phyloP scores from a whole-genome alignment of 2,888 invertebrate genomes.

The Junonia oenone region DNA sequence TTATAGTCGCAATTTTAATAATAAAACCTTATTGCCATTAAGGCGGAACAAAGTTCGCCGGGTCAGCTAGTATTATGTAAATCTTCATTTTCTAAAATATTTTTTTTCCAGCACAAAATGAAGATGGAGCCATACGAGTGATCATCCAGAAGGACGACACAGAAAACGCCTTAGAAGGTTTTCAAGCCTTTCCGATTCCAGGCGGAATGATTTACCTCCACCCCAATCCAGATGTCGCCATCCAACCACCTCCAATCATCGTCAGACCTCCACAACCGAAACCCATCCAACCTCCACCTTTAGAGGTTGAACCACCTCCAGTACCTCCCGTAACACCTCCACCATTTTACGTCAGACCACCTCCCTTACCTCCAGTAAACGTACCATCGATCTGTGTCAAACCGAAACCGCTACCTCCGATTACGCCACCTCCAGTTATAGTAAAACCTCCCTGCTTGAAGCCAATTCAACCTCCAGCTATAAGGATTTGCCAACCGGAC shows the following conservation, averaged over 20 bases:
- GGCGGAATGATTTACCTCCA: slow-evolving; percentile 55
- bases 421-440: slow-evolving; percentile 45
- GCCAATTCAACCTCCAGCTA: slow-evolving; percentile 37
- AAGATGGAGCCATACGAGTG: slow-evolving; percentile 46
- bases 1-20: too few relatives aligned
- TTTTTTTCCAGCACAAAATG: slow-evolving; percentile 47
- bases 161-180: slow-evolving; percentile 44
- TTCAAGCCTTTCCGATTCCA: slow-evolving; percentile 48
- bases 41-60: too few relatives aligned
- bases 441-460: slow-evolving; percentile 44
- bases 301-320: slow-evolving; percentile 43
- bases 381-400: slow-evolving; percentile 46
- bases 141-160: slow-evolving; percentile 35
- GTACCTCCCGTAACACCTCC: slow-evolving; percentile 42
- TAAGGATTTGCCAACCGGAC: slow-evolving; percentile 38
- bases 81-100: too few relatives aligned
- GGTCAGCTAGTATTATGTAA: too few relatives aligned
- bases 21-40: too few relatives aligned
- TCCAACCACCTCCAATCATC: slow-evolving; percentile 58
- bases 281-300: slow-evolving; percentile 43
- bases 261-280: slow-evolving; percentile 42
- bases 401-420: slow-evolving; percentile 38
- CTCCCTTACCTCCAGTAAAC: slow-evolving; percentile 37
- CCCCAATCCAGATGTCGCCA: slow-evolving; percentile 49
- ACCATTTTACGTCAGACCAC: slow-evolving; percentile 43